Evolutionary conservation across 2,797 vertebrate species (phyloP).

Genomic region (Chanos chanos): DNA sequence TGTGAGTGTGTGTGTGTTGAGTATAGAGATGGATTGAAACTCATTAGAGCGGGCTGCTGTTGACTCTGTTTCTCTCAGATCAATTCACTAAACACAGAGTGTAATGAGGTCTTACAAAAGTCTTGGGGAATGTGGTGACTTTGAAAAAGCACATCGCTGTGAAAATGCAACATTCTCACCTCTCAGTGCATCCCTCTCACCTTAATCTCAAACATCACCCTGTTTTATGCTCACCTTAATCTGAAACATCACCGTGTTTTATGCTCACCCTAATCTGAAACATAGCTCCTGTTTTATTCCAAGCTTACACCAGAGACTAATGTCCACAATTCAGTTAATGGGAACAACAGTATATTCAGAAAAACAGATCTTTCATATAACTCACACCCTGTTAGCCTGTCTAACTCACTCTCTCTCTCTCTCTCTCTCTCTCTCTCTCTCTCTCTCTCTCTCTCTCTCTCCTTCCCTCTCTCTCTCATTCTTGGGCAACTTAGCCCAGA

Average conservation of each 20-base stretch:
- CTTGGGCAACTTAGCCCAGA: too few relatives aligned
- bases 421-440: slow-evolving; percentile 32
- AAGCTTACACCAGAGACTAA: background rate
- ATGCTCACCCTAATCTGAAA: too few relatives aligned
- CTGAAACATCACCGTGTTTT: too few relatives aligned
- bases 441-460: too few relatives aligned
- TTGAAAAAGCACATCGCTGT: slow-evolving; percentile 39
- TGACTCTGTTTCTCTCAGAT: slow-evolving; percentile 71
- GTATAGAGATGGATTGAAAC: slow-evolving; percentile 68
- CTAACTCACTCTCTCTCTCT: slow-evolving; percentile 46
- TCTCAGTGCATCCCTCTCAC: slow-evolving; percentile 48
- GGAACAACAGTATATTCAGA: too few relatives aligned
- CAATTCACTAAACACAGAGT: slow-evolving; percentile 77
- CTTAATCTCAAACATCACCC: slow-evolving; percentile 40
- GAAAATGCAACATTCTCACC: slow-evolving; percentile 53
- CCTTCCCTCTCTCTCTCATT: too few relatives aligned
- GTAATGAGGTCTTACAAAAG: slow-evolving; percentile 76
- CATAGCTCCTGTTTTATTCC: too few relatives aligned
- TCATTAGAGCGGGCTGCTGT: slow-evolving; percentile 74
- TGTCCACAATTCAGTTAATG: background rate
- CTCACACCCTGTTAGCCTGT: slow-evolving; percentile 34
- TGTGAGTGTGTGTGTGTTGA: slow-evolving; percentile 14
- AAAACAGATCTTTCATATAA: slow-evolving; percentile 43
- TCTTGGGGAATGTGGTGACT: slow-evolving; percentile 59
- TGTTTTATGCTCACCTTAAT: slow-evolving; percentile 14